These are phyloP conservation scores for Aurelia aurita DNA, from an alignment of 30 jellyfish, hydroid and myxozoan genomes.

Conservation along the genomic window DNA sequence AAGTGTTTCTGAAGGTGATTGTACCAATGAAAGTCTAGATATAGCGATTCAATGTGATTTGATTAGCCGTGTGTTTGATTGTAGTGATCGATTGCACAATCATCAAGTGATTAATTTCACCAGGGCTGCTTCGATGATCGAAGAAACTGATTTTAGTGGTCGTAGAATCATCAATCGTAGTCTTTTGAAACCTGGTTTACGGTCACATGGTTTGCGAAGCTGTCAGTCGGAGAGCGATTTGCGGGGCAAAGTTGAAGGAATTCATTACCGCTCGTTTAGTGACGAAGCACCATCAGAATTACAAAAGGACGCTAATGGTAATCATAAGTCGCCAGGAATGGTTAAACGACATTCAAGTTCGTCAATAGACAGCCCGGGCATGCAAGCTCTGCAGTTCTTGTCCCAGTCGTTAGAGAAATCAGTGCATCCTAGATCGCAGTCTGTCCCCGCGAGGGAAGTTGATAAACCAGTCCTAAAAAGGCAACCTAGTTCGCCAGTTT, in stretches of 20 bases:
- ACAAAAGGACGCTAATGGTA: conserved; percentile 38
- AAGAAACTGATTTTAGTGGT: not conserved
- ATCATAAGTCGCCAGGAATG: conserved; percentile 19
- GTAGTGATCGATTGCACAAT: not conserved
- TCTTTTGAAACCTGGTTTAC: not conserved
- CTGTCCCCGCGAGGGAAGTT: conserved; percentile 7
- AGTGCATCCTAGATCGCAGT: conserved; percentile 40
- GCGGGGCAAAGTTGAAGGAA: conserved; percentile 12
- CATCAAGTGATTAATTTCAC: conserved; percentile 5
- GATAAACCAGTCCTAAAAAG: not conserved
- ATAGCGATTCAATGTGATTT: conserved; percentile 51
- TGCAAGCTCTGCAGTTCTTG: conserved; percentile 86
- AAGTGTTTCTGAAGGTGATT: not conserved
- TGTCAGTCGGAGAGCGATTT: conserved; percentile 57
- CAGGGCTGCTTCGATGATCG: conserved; percentile 23
- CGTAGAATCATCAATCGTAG: not conserved
- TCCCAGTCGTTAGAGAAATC: conserved; percentile 80
- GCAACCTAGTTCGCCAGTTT: conserved; percentile 34
- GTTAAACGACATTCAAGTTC: conserved; percentile 19
- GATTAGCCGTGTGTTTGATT: conserved; percentile 18
- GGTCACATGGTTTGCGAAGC: conserved; percentile 40
- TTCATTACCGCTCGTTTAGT: conserved; percentile 66
- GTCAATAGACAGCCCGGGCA: conserved; percentile 70
- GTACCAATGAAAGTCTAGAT: not conserved
- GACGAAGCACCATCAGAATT: conserved; percentile 23